Evolutionary conservation across 2,113 vertebrate genomes (phyloP), one percentile per base, ranked within the genome.

Genomic region (Nothocercus julius): DNA sequence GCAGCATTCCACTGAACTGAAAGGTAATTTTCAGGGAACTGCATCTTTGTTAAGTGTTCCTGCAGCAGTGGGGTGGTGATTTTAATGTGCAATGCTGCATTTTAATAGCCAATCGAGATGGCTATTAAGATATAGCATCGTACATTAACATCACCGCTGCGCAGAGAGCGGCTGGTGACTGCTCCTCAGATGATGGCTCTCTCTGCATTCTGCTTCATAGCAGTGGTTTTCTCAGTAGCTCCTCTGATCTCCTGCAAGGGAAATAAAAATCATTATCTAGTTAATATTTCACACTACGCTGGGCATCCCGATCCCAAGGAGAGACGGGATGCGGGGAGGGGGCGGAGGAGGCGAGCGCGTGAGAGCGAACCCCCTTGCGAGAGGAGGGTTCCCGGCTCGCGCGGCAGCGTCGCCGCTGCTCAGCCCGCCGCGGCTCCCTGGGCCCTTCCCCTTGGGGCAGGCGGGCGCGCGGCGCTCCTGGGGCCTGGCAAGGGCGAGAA

Each of bases 81-180:
- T 96, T 90, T 94, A 95, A 97, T 91, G 68, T 63, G 59, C 30
- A 87, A 86, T 73, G 73, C 81, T 91, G 79, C 64, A 95, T 95
- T 95, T 97, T 95, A 96, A 93, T 84, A 93, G 87, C 32, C 92
- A 94, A 51, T 92, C 91, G 87, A 94, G 75, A 92, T 93, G 36
- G 24, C 92, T 96, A 73, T 95, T 96, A 95, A 90, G 87, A 88
- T 91, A 95, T 70, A 76, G 74, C 73, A 85, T 82, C 82, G 42
- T 90, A 70, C 49, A 85, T 93, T 90, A 94, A 62, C 82, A 91
- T 96, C 72, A 61, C 66, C 15, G 36, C 82, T 22, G 21, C 68
- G 80, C 36, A 59, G 72, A 75, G 36, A 27, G 62, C 0, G 18
- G 59, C 49, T 93, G 63, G 82, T 66, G 85, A 62, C 90, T 92